Conservation (phyloP, 2,113 vertebrate species). For the Thinocorus orbignyianus region DNA sequence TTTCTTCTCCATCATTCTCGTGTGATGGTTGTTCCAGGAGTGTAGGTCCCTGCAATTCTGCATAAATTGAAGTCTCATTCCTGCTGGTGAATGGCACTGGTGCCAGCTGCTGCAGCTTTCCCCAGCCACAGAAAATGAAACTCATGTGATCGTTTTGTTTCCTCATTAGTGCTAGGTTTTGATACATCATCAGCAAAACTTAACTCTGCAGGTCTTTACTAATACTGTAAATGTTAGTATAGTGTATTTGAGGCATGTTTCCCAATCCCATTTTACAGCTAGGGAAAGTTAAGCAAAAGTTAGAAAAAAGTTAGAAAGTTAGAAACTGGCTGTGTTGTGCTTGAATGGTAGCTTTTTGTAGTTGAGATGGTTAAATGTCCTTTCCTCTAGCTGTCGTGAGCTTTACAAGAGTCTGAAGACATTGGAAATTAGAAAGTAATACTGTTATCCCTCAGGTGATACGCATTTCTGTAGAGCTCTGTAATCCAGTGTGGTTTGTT, state of each 20-base stretch:
- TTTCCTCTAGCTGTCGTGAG: neutral
- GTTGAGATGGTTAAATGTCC: neutral
- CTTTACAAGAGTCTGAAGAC: neutral
- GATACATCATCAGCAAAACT: neutral
- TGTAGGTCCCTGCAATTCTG: neutral
- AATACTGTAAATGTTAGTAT: neutral
- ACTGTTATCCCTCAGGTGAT: neutral
- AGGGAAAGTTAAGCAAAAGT: neutral
- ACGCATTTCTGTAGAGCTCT: fast-evolving
- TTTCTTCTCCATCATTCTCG: neutral
- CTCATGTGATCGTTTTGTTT: neutral
- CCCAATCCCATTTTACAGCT: neutral
- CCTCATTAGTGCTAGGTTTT: neutral
- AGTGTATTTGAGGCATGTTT: neutral
- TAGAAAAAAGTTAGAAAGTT: too few species aligned
- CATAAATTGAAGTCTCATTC: neutral
- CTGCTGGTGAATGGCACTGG: neutral
- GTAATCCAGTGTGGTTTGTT: neutral
- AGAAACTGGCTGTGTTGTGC: neutral
- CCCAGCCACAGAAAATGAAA: neutral
- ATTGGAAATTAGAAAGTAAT: neutral
- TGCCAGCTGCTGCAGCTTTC: neutral
- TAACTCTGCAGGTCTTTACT: neutral
- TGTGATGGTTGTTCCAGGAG: neutral
- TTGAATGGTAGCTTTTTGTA: neutral